Evolutionary conservation across 2,797 vertebrate genomes (phyloP), one percentile per base, ranked within the genome.

Genomic region (Phrynocephalus vlangalii): DNA sequence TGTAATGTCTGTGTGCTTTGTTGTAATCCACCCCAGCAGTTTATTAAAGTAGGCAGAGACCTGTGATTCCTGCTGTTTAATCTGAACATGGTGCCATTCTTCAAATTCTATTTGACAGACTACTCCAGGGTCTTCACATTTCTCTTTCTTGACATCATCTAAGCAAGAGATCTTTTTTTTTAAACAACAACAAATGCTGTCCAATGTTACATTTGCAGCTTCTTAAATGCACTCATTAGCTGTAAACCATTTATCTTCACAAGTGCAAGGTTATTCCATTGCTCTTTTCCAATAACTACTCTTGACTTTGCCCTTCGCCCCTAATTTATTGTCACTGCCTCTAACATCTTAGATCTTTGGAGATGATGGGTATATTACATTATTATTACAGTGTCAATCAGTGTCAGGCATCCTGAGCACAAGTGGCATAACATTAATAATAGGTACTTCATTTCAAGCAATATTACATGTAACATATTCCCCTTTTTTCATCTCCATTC

Each of bases 1-100:
- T 28, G 67, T 13, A 87, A 60, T 77, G 4, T 71, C 10, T 75
- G 1, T 60, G 50, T 60, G 48, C 8, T 52, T 52, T 56, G 73
- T 68, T 44, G 66, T 56, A 44, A 87, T 77, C 44, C 15, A 22
- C 91, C 30, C 82, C 83, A 88, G 84, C 87, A 89, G 22, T 81
- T 93, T 88, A 79, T 89, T 86, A 88, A 94, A 94, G 93, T 91
- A 92, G 87, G 85, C 88, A 24, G 2, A 88, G 50, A 18, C 44
- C 28, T 89, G 24, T 73, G 83, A 84, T 91, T 84, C 91, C 84
- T 92, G 66, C 85, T 92, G 82, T 87, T 92, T 88, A 76, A 89
- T 93, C 91, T 92, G 84, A 93, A 92, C 94, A 85, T 87, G 0
- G 0, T 90, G 73, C 91, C 91, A 94, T 93, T 88, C 33, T 85